Percentiles rank a stretch among this genome's conserved stretches.
Conservation (phyloP, 2,797 vertebrate species). For the Philypnodon macrostomus region DNA sequence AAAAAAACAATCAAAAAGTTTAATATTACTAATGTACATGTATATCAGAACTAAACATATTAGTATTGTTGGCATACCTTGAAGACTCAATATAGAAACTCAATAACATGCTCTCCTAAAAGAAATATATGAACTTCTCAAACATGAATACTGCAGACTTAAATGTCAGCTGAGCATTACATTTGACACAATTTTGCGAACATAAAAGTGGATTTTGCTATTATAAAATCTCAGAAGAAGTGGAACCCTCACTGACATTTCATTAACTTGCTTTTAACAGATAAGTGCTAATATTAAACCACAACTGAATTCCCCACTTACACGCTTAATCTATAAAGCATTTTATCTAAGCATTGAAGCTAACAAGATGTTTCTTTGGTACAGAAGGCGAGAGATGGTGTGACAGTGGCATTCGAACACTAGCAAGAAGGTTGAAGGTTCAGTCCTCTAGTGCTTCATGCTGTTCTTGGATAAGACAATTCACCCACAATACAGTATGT, state of each 20-base stretch:
- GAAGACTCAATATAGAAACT: not conserved
- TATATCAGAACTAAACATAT: not conserved
- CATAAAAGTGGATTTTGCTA: conserved; percentile 6
- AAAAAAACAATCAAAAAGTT: too few species aligned
- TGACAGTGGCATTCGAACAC: too few species aligned
- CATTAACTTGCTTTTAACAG: conserved; percentile 25
- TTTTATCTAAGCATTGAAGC: conserved; percentile 5
- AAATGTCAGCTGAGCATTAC: conserved; percentile 5
- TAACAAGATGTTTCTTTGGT: conserved; percentile 16
- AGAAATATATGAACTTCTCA: conserved; percentile 2
- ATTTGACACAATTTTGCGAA: not conserved
- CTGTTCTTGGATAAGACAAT: not conserved
- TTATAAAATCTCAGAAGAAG: too few species aligned
- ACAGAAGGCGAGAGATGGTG: too few species aligned
- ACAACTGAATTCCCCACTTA: not conserved
- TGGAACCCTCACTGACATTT: conserved; percentile 10
- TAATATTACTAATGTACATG: too few species aligned
- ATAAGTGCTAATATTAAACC: conserved; percentile 29
- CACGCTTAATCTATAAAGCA: conserved; percentile 15
- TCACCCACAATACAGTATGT: conserved; percentile 8
- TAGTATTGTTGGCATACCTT: not conserved
- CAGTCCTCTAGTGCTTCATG: too few species aligned
- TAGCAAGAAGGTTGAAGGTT: too few species aligned
- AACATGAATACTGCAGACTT: conserved; percentile 5
- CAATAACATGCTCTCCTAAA: not conserved